These are phyloP conservation scores for Zeugodacus cucurbitae DNA, from an alignment of 1,140 invertebrate genomes.

Conservation along the genomic window DNA sequence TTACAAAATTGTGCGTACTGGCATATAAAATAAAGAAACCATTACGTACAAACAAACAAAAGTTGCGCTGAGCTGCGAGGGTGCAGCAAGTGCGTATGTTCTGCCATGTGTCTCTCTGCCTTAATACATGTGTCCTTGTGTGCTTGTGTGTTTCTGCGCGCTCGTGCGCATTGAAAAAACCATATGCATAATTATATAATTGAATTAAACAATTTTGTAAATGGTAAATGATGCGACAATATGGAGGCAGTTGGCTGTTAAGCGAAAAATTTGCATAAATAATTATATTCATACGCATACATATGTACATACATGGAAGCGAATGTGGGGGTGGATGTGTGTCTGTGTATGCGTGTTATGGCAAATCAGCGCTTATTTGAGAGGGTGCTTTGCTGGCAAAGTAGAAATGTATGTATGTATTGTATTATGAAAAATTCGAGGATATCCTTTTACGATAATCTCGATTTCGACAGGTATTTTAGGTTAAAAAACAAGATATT, in stretches of 20 bases:
- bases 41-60: neutral
- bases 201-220: constrained; percentile 42
- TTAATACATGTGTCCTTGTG: neutral
- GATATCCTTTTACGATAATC: no score
- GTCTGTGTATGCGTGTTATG: neutral
- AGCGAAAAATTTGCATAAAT: constrained; percentile 19
- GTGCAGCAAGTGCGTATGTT: neutral
- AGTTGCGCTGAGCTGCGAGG: neutral
- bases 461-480: no score
- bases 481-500: no score
- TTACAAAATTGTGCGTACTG: neutral
- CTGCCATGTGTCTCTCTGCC: neutral
- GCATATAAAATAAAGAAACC: neutral
- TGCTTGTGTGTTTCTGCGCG: neutral
- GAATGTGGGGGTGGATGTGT: neutral
- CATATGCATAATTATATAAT: constrained; percentile 43
- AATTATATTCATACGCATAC: neutral
- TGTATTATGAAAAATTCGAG: neutral
- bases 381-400: no score
- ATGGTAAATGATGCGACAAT: constrained; percentile 43
- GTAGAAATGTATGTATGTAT: neutral
- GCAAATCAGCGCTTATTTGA: no score
- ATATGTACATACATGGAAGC: neutral
- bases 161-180: constrained; percentile 32
- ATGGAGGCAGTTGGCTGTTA: constrained; percentile 41